phyloP scores from a whole-genome alignment of 2,888 invertebrate genomes.

The Euplexia lucipara region DNA sequence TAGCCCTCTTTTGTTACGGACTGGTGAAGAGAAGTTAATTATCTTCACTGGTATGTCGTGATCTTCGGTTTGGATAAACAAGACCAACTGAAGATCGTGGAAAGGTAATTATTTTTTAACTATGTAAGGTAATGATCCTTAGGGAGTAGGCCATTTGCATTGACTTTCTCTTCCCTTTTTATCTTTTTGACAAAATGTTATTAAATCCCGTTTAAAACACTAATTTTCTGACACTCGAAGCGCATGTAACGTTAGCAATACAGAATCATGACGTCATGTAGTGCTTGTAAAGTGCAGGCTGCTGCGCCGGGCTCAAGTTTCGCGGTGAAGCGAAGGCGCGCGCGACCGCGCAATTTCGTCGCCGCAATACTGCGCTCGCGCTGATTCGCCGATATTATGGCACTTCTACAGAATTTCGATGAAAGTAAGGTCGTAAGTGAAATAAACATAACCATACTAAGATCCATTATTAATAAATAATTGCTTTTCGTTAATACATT shows the following conservation, averaged over 20 bases:
- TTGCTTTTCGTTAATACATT: not conserved
- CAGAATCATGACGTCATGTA: slow-evolving; percentile 58
- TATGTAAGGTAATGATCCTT: not conserved
- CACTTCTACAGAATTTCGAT: slow-evolving; percentile 32
- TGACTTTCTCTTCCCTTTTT: too few species aligned
- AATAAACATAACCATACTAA: not conserved
- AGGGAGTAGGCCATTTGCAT: not conserved
- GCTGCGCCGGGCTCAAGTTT: slow-evolving; percentile 76
- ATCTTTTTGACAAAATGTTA: slow-evolving; percentile 3
- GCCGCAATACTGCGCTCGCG: slow-evolving; percentile 64
- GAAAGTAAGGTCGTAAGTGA: slow-evolving; percentile 6
- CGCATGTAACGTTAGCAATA: slow-evolving; percentile 59
- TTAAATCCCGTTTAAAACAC: slow-evolving; percentile 8
- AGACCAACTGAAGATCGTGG: not conserved
- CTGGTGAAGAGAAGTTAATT: not conserved
- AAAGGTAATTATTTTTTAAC: too few species aligned
- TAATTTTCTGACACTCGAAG: slow-evolving; percentile 46
- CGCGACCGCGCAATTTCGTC: slow-evolving; percentile 85
- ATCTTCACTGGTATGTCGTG: too few species aligned
- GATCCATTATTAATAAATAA: not conserved
- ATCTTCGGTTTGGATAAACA: too few species aligned
- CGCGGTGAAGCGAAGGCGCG: slow-evolving; percentile 82
- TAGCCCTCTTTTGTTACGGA: not conserved
- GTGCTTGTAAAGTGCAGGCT: slow-evolving; percentile 59
- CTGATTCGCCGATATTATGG: slow-evolving; percentile 42